A percentile compares a stretch with the other conserved stretches of the same genome.
phyloP scores from a whole-genome alignment of 1,140 invertebrate genomes.

The Neodiprion virginianus region DNA sequence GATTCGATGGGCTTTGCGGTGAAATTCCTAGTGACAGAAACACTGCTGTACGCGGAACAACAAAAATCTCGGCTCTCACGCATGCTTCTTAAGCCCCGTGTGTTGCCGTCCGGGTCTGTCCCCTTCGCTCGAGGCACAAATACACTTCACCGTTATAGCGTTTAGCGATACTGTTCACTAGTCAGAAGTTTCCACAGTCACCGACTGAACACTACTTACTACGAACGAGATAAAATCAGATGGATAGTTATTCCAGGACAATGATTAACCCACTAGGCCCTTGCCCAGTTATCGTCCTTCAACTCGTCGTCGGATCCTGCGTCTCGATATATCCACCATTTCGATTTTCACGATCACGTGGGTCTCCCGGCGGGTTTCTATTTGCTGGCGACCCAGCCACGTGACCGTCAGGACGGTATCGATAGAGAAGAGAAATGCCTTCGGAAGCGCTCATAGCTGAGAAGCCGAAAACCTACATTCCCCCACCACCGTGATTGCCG shows the following conservation, averaged over 20 bases:
- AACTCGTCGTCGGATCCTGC: constrained; percentile 53
- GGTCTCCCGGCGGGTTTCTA: constrained; percentile 2
- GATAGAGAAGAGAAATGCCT: background rate
- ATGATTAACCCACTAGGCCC: constrained; percentile 25
- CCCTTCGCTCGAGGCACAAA: constrained; percentile 4
- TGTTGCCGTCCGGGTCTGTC: constrained; percentile 4
- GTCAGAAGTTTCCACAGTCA: no score
- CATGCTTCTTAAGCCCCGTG: constrained; percentile 2
- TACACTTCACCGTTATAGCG: background rate
- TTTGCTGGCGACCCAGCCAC: constrained; percentile 32
- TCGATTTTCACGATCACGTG: constrained; percentile 57
- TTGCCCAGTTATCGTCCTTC: constrained; percentile 55
- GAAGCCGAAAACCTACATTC: background rate
- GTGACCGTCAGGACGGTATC: constrained; percentile 26
- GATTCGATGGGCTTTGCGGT: background rate
- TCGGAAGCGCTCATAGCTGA: background rate
- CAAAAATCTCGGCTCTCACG: constrained; percentile 4
- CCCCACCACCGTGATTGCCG: background rate
- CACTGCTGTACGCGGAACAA: constrained; percentile 4
- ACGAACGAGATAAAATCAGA: no score
- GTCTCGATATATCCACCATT: constrained; percentile 59
- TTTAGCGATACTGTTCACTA: no score
- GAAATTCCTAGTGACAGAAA: constrained; percentile 2
- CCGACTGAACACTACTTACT: no score
- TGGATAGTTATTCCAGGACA: background rate